phyloP scores from a whole-genome alignment of 1,140 invertebrate species.

The Drosophila kikkawai region DNA sequence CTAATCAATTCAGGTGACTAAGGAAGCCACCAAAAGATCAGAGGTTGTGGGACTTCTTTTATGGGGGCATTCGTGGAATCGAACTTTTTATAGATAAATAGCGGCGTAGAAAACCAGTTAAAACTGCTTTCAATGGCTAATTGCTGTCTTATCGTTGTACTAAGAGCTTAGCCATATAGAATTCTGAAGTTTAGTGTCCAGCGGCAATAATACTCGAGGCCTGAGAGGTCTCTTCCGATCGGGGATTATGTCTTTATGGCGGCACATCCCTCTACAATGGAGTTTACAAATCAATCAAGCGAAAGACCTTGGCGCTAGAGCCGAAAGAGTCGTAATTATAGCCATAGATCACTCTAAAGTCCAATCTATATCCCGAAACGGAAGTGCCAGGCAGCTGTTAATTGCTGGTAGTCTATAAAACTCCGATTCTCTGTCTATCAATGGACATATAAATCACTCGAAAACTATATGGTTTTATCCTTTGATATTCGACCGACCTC shows the following conservation, averaged over 20 bases:
- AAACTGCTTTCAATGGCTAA: constrained; percentile 21
- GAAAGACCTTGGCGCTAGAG: constrained; percentile 36
- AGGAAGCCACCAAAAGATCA: constrained; percentile 33
- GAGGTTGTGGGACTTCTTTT: constrained; percentile 6
- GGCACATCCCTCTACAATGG: constrained; percentile 11
- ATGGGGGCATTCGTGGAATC: background rate
- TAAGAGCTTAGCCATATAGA: constrained; percentile 21
- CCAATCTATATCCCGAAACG: constrained; percentile 51
- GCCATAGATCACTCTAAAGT: constrained; percentile 56
- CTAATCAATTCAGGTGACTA: constrained; percentile 24
- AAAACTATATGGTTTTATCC: constrained; percentile 24
- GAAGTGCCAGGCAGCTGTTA: constrained; percentile 75
- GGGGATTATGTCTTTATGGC: constrained; percentile 34
- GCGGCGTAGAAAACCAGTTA: constrained; percentile 5
- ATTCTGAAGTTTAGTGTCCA: constrained; percentile 22
- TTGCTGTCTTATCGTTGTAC: constrained; percentile 27
- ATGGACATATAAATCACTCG: constrained; percentile 68
- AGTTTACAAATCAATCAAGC: constrained; percentile 46
- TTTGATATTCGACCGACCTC: constrained; percentile 66
- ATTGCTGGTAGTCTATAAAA: constrained; percentile 76
- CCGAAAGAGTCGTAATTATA: constrained; percentile 18
- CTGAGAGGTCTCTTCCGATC: constrained; percentile 28
- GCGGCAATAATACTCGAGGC: constrained; percentile 28
- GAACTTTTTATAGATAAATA: constrained; percentile 3
- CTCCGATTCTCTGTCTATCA: constrained; percentile 28